These are phyloP conservation scores for Philaethria dido DNA, from an alignment of 2,888 invertebrate genomes.

Conservation along the genomic window DNA sequence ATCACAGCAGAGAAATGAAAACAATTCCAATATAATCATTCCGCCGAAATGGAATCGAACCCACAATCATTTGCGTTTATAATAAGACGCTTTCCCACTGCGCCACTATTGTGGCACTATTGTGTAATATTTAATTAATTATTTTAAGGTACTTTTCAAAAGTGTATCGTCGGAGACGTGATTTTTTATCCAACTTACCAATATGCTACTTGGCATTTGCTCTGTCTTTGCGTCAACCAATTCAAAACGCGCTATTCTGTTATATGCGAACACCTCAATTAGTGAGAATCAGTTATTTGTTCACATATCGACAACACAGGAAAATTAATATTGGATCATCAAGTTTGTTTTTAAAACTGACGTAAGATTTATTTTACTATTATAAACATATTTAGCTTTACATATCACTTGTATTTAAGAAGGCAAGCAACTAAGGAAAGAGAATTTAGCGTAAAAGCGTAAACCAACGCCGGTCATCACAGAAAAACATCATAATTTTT, in stretches of 20 bases:
- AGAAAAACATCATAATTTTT: too few relatives aligned
- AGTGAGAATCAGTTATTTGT: slow-evolving; percentile 71
- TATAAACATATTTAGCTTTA: background rate
- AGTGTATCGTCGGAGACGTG: slow-evolving; percentile 64
- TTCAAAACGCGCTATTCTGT: slow-evolving; percentile 62
- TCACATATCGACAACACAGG: slow-evolving; percentile 70
- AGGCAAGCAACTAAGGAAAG: too few relatives aligned
- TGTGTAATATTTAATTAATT: background rate
- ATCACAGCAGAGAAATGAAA: too few relatives aligned
- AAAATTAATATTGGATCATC: slow-evolving; percentile 72
- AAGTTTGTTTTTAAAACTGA: slow-evolving; percentile 72
- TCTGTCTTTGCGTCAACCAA: slow-evolving; percentile 50
- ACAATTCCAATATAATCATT: too few relatives aligned
- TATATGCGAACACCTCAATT: slow-evolving; percentile 72
- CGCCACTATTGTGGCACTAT: too few relatives aligned
- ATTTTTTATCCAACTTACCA: slow-evolving; percentile 70
- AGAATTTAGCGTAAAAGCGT: too few relatives aligned
- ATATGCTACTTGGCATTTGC: slow-evolving; percentile 67
- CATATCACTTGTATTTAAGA: too few relatives aligned
- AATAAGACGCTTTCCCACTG: too few relatives aligned
- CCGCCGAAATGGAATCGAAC: background rate
- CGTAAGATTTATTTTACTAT: slow-evolving; percentile 51
- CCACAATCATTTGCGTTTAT: background rate
- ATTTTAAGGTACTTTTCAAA: slow-evolving; percentile 75
- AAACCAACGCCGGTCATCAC: too few relatives aligned